Conservation (phyloP, 2,888 invertebrate species). For the Eupithecia centaureata region DNA sequence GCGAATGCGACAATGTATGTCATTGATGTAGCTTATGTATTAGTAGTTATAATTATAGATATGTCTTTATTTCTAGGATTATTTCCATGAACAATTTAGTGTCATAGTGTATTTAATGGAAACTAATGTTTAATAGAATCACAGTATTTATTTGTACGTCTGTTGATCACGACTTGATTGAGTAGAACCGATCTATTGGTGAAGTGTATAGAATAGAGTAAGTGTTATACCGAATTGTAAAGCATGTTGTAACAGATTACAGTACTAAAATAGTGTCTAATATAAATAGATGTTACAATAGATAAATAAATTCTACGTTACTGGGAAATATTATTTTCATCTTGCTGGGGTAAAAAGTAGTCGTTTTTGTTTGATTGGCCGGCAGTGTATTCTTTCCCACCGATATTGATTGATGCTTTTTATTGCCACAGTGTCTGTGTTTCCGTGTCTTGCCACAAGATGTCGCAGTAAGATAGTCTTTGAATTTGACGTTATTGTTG, state of each 20-base stretch:
- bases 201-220: conserved; percentile 51
- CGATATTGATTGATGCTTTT: conserved; percentile 60
- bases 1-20: conserved; percentile 38
- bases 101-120: conserved; percentile 43
- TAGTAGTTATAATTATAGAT: conserved; percentile 35
- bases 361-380: conserved; percentile 47
- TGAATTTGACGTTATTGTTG: conserved; percentile 55
- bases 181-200: conserved; percentile 61
- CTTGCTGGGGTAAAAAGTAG: conserved; percentile 51
- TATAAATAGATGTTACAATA: conserved; percentile 44
- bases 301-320: conserved; percentile 41
- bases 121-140: conserved; percentile 64
- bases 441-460: conserved; percentile 32
- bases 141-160: conserved; percentile 71
- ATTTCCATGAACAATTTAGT: conserved; percentile 36
- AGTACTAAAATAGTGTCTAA: conserved; percentile 40
- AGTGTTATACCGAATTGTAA: conserved; percentile 68
- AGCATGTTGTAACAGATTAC: conserved; percentile 63
- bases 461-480: conserved; percentile 36
- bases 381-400: conserved; percentile 60
- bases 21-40: conserved; percentile 42
- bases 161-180: conserved; percentile 30
- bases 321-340: conserved; percentile 19
- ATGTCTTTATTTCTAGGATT: conserved; percentile 29
- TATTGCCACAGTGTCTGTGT: conserved; percentile 49